Conservation (phyloP, 2,113 vertebrate genomes). For the Cricetomys ansorgei region DNA sequence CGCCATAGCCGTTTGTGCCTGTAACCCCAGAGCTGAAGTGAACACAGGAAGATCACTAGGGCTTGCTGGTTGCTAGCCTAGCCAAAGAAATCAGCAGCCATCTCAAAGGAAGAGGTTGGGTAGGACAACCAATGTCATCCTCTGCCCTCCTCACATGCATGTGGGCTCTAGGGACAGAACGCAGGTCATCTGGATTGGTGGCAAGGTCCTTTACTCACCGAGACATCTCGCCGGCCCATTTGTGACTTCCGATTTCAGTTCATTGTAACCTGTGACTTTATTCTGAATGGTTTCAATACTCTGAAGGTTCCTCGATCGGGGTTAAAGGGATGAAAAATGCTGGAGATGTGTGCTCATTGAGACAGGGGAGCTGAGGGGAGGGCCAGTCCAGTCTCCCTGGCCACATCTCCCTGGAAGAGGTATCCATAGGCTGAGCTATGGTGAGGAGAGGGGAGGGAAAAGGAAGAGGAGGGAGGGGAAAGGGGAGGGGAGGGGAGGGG, state of each 20-base stretch:
- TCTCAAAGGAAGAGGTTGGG: neutral
- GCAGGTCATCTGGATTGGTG: neutral
- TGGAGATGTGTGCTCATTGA: neutral
- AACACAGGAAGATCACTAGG: neutral
- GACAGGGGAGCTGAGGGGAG: neutral
- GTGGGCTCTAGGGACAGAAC: neutral
- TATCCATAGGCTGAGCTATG: neutral
- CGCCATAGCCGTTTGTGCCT: neutral
- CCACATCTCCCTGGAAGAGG: neutral
- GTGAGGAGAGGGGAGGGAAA: neutral
- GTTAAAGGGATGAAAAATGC: neutral
- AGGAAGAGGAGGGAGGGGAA: too few species aligned
- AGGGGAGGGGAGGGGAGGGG: neutral
- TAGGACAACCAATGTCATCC: neutral
- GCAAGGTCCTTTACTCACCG: neutral
- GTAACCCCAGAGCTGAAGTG: neutral
- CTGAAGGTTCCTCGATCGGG: neutral
- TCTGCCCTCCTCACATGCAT: neutral
- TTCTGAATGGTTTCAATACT: neutral
- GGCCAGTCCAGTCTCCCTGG: neutral
- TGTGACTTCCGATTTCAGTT: neutral
- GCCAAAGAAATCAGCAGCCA: neutral
- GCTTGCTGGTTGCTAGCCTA: neutral
- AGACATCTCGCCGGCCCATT: neutral
- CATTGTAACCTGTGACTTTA: neutral